Base-by-base conservation (phyloP, 2,113 vertebrate species). In the Colaptes auratus region DNA sequence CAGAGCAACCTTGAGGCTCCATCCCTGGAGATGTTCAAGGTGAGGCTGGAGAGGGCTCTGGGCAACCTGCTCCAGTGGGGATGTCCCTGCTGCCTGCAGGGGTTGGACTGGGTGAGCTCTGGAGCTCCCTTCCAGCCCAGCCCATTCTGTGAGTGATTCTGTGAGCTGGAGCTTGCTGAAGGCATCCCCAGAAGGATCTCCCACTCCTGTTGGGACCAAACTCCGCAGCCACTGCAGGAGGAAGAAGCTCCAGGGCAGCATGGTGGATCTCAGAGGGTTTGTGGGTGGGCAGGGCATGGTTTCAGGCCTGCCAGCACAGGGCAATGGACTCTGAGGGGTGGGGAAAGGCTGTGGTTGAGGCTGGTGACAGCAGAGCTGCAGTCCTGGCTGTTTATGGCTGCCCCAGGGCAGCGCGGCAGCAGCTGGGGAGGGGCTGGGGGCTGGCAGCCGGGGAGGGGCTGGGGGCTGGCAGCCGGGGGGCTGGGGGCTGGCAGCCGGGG, bases 291-390 rank as follows among this genome's bases (percentile, higher is more conserved):
- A 88, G 5, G 3, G 63, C 4, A 13, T 7, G 70, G 80, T 83
- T 64, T 35, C 48, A 61, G 10, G 44, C 44, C 89, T 48, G 74
- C 84, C 64, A 71, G 81, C 55, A 35, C 1, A 9, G 55, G 88
- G 69, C 56, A 78, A n/a, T 0, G 33, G 82, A 30, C 79, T 84
- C 61, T 21, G 4, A 65, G 5, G 42, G 25, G 9, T n/a, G 13
- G 2, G 35, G 83, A 71, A 61, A 35, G 46, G 67, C 39, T 94
- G 94, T 58, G 96, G 95, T 95, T 96, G 42, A 46, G 64, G 79
- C 61, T 88, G 82, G 88, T 89, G 91, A 94, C 93, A 80, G 83
- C 64, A 80, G 72, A 90, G 55, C 76, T 55, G 72, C 88, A 50
- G 89, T 64, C 91, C 30, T 21, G 2, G 15, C 55, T 9, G 92